Percentiles rank a stretch among this genome's conserved stretches.
These are phyloP conservation scores for Clanis bilineata DNA, from an alignment of 2,888 invertebrate species.

Conservation along the genomic window DNA sequence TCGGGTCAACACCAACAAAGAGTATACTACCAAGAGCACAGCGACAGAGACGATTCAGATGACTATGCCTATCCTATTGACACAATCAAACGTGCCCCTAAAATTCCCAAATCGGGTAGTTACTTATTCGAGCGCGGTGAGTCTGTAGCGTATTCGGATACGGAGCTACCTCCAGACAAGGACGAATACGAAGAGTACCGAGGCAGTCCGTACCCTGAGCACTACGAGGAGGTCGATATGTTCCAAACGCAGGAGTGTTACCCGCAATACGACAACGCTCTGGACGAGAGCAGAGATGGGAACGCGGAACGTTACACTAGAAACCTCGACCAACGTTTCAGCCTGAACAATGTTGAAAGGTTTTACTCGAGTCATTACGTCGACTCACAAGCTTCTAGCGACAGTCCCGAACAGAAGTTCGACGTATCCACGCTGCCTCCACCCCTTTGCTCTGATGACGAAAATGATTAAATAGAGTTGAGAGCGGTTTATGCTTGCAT, in stretches of 20 bases:
- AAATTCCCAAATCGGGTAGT: slow-evolving; percentile 66
- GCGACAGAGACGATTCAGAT: slow-evolving; percentile 75
- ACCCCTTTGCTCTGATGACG: slow-evolving; percentile 88
- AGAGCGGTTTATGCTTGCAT: slow-evolving; percentile 32
- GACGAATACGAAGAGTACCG: slow-evolving; percentile 73
- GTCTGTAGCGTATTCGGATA: slow-evolving; percentile 72
- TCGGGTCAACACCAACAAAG: slow-evolving; percentile 60
- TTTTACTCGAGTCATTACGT: slow-evolving; percentile 79
- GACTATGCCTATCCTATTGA: slow-evolving; percentile 78
- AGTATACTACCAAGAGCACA: slow-evolving; percentile 67
- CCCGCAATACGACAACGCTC: slow-evolving; percentile 69
- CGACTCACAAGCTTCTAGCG: slow-evolving; percentile 84
- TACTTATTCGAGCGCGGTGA: slow-evolving; percentile 71
- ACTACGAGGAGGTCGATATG: slow-evolving; percentile 69
- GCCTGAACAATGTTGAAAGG: slow-evolving; percentile 74
- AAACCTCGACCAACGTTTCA: slow-evolving; percentile 74
- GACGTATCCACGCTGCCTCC: slow-evolving; percentile 90
- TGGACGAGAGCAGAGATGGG: slow-evolving; percentile 45
- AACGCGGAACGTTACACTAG: slow-evolving; percentile 58
- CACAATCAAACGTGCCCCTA: slow-evolving; percentile 77
- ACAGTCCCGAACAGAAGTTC: slow-evolving; percentile 87
- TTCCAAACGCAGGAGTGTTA: slow-evolving; percentile 76
- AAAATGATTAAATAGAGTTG: slow-evolving; percentile 76
- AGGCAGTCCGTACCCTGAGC: slow-evolving; percentile 74
- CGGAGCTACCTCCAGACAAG: slow-evolving; percentile 68